Percentiles rank a stretch among this genome's conserved stretches.
Conservation (phyloP, 2,888 invertebrate species). For the Opisthograptis luteolata region DNA sequence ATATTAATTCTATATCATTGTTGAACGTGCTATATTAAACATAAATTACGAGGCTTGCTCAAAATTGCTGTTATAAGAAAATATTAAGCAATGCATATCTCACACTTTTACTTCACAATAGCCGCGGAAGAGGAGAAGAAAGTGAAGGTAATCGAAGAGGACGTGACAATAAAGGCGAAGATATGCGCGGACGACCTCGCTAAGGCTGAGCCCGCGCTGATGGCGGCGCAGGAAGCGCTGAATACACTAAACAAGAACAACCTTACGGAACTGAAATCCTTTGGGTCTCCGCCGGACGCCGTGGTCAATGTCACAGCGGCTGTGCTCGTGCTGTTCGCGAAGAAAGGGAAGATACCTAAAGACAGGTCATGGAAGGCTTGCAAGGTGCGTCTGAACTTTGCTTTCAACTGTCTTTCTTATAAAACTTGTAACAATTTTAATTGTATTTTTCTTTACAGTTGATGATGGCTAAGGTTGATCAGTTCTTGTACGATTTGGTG, state of each 20-base stretch:
- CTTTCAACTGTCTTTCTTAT: too few species aligned
- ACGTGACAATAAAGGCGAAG: conserved; percentile 92
- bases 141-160: conserved; percentile 94
- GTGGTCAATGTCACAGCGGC: conserved; percentile 95
- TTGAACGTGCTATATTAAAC: too few species aligned
- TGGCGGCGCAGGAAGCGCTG: conserved; percentile 95
- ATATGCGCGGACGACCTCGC: conserved; percentile 95
- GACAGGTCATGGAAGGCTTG: conserved; percentile 97
- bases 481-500: conserved; percentile 91
- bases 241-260: conserved; percentile 97
- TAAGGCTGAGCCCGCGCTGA: conserved; percentile 95
- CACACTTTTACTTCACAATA: conserved; percentile 39
- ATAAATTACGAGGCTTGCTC: too few species aligned
- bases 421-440: too few species aligned
- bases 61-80: too few species aligned
- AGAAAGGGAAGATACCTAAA: conserved; percentile 93
- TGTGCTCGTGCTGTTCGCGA: conserved; percentile 93
- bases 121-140: conserved; percentile 94
- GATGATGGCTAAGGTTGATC: conserved; percentile 96
- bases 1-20: too few species aligned
- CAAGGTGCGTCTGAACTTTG: too few species aligned
- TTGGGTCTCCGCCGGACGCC: conserved; percentile 95
- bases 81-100: too few species aligned
- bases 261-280: conserved; percentile 96
- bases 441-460: conserved; percentile 58